Base-by-base conservation (phyloP, 2,113 vertebrate species). In the Zingel zingel region DNA sequence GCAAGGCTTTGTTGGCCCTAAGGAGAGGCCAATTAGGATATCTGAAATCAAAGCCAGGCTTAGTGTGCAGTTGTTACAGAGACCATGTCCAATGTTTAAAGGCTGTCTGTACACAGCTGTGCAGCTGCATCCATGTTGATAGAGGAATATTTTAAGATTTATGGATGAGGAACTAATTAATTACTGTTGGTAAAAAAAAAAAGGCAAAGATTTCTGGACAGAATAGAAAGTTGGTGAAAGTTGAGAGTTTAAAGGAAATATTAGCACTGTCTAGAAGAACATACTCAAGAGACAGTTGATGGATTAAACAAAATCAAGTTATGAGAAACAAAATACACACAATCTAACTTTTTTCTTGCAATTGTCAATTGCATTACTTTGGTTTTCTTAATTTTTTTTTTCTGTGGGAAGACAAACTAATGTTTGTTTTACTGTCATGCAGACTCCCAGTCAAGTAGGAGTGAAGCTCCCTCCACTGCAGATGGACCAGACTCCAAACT, bases 1-100 rank as follows among this genome's bases (percentile, higher is more conserved):
- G 76, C 51, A 0, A 74, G 69, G 75, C 84, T 86, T 93, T 93
- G 93, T 94, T 86, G 74, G 78, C 77, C 88, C 67, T 39, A 51
- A 85, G 72, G 63, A 85, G 72, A 88, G 70, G 66, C 72, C 81
- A 91, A 88, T 91, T 91, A 91, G 84, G 73, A 87, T 62, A 85
- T 87, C 75, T 76, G 53, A 91, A 93, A 91, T 91, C 87, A 93
- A 90, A 93, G 90, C 76, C 81, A 82, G 70, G 85, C 83, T 87
- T 87, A 83, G 48, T 64, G 59, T 15, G 6, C 64, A 56, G 64
- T 64, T 75, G 66, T 91, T 84, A 88, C 62, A 74, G 59, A 83
- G 39, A 79, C 70, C 66, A 62, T 79, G 79, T 77, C 63, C 64
- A 79, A 36, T 85, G 77, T 74, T 73, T 59, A 72, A 58, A 82